Percentiles rank a stretch among this genome's conserved stretches.
These are phyloP conservation scores for Drosophila borborema DNA, from an alignment of 2,888 invertebrate species.

Conservation along the genomic window DNA sequence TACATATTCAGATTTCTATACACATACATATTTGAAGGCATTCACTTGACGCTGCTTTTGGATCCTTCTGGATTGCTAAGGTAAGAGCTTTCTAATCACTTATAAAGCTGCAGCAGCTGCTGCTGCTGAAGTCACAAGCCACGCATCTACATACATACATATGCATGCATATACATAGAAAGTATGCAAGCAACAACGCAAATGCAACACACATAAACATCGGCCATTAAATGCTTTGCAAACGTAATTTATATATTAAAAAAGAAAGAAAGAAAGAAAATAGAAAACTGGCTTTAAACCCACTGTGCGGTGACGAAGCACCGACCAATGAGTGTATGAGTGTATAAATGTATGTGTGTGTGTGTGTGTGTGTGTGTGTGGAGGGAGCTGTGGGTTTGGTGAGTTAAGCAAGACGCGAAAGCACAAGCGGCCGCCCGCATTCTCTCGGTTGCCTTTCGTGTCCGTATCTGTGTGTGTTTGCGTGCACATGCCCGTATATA, in stretches of 20 bases:
- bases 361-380: slow-evolving; percentile 10
- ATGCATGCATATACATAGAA: no score
- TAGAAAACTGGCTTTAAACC: slow-evolving; percentile 27
- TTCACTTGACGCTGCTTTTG: background rate
- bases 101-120: slow-evolving; percentile 3
- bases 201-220: background rate
- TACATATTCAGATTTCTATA: background rate
- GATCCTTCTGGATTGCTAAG: background rate
- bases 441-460: slow-evolving; percentile 19
- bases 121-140: slow-evolving; percentile 2
- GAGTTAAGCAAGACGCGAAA: slow-evolving; percentile 42
- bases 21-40: background rate
- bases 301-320: slow-evolving; percentile 61
- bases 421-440: slow-evolving; percentile 36
- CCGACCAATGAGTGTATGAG: slow-evolving; percentile 8
- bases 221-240: background rate
- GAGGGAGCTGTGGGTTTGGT: slow-evolving; percentile 20
- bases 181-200: background rate
- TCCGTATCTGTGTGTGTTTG: slow-evolving; percentile 4
- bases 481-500: slow-evolving; percentile 27
- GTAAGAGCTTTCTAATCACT: slow-evolving; percentile 7
- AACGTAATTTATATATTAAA: slow-evolving; percentile 3
- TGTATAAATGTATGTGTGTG: slow-evolving; percentile 5
- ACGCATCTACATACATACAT: background rate
- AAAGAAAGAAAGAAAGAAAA: background rate